These are phyloP conservation scores for Trididemnum nubilum DNA, from an alignment of 23 tunicate species.

Conservation along the genomic window DNA sequence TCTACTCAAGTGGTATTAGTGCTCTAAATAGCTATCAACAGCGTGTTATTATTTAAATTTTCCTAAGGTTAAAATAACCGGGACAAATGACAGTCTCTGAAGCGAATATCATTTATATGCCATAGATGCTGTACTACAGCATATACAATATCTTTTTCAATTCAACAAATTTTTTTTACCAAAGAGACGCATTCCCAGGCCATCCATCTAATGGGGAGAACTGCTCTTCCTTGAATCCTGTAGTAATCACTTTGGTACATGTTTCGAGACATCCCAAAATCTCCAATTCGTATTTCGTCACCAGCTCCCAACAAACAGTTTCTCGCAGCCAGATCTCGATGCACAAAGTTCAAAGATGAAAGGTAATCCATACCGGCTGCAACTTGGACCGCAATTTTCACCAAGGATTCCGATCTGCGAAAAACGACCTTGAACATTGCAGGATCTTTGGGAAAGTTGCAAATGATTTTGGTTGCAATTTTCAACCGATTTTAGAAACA, in stretches of 20 bases:
- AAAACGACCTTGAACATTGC: background rate
- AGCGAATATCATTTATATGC: too few species aligned
- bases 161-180: conserved; percentile 44
- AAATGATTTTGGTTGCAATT: too few species aligned
- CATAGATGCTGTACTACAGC: too few species aligned
- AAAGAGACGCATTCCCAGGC: conserved; percentile 79
- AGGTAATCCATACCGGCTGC: conserved; percentile 86
- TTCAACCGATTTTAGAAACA: too few species aligned
- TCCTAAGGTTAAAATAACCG: too few species aligned
- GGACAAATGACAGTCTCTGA: too few species aligned
- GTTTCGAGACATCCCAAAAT: conserved; percentile 94
- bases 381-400: conserved; percentile 69
- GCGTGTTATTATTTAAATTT: too few species aligned
- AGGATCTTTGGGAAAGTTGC: background rate
- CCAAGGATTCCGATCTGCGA: conserved; percentile 39
- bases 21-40: too few species aligned
- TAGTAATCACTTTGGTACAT: conserved; percentile 96
- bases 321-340: conserved; percentile 93
- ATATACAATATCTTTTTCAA: too few species aligned
- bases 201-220: conserved; percentile 96
- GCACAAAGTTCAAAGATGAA: conserved; percentile 85
- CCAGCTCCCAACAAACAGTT: conserved; percentile 81
- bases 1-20: too few species aligned
- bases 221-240: conserved; percentile 79
- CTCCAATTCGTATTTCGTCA: conserved; percentile 71